Conservation (phyloP, 2,888 invertebrate genomes). For the Cyaniris semiargus region DNA sequence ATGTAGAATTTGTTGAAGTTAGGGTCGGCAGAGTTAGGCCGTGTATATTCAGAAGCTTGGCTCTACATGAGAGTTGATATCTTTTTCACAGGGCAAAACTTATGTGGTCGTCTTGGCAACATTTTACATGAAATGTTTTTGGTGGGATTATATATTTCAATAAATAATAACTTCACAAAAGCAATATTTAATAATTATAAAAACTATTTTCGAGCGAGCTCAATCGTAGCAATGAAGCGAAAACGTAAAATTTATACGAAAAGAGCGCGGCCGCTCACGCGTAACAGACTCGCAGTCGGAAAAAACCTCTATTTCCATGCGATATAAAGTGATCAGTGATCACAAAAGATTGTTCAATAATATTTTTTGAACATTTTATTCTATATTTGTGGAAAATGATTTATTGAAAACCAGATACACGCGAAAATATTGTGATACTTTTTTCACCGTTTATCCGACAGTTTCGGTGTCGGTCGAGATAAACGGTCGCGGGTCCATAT, state of each 20-base stretch:
- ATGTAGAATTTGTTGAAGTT: too few relatives aligned
- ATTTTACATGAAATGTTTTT: too few relatives aligned
- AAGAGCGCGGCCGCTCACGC: conserved; percentile 58
- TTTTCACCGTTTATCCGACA: background rate
- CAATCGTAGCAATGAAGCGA: conserved; percentile 56
- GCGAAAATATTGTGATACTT: conserved; percentile 16
- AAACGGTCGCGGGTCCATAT: background rate
- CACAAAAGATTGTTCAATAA: conserved; percentile 28
- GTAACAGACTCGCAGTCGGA: conserved; percentile 67
- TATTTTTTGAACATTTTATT: background rate
- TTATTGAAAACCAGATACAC: conserved; percentile 13
- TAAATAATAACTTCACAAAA: background rate
- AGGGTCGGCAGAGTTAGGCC: too few relatives aligned
- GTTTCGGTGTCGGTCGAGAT: background rate
- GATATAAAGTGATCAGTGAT: conserved; percentile 35
- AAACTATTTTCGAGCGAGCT: conserved; percentile 55
- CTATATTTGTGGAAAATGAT: conserved; percentile 10
- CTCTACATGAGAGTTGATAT: too few relatives aligned
- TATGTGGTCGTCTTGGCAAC: too few relatives aligned
- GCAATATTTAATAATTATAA: conserved; percentile 33
- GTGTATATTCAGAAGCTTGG: too few relatives aligned
- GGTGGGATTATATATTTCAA: too few relatives aligned
- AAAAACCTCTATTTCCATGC: conserved; percentile 46
- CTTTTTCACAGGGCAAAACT: too few relatives aligned
- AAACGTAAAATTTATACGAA: conserved; percentile 46